phyloP scores from a whole-genome alignment of 1,140 invertebrate genomes.

The Aphaenogaster floridana region DNA sequence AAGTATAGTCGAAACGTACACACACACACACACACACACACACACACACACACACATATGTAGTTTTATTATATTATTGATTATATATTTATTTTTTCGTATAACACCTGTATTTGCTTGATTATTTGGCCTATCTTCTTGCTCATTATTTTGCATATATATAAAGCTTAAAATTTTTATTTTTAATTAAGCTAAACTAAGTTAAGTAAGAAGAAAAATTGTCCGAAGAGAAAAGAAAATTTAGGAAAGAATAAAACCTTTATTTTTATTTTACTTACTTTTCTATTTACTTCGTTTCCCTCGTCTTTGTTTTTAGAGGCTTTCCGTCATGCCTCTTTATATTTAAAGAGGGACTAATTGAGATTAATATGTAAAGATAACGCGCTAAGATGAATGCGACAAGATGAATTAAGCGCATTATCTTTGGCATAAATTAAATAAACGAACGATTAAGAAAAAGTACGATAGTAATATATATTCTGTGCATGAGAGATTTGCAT shows the following conservation, averaged over 20 bases:
- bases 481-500: background rate
- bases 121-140: too few species aligned
- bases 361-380: slow-evolving; percentile 6
- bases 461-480: background rate
- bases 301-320: background rate
- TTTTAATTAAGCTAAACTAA: background rate
- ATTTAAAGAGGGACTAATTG: slow-evolving; percentile 21
- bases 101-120: too few species aligned
- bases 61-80: too few species aligned
- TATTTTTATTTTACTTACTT: slow-evolving; percentile 1
- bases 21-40: too few species aligned
- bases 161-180: too few species aligned
- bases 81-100: too few species aligned
- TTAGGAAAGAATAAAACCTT: background rate
- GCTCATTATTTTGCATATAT: too few species aligned
- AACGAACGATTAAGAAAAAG: background rate
- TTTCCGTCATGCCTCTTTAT: background rate
- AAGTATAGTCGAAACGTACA: too few species aligned
- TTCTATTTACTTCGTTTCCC: background rate
- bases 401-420: background rate
- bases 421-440: slow-evolving; percentile 11
- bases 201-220: background rate
- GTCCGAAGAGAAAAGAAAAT: background rate
- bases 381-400: too few species aligned
- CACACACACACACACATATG: too few species aligned